Conservation (phyloP, 1,140 invertebrate genomes). For the Cheumatopsyche charites region DNA sequence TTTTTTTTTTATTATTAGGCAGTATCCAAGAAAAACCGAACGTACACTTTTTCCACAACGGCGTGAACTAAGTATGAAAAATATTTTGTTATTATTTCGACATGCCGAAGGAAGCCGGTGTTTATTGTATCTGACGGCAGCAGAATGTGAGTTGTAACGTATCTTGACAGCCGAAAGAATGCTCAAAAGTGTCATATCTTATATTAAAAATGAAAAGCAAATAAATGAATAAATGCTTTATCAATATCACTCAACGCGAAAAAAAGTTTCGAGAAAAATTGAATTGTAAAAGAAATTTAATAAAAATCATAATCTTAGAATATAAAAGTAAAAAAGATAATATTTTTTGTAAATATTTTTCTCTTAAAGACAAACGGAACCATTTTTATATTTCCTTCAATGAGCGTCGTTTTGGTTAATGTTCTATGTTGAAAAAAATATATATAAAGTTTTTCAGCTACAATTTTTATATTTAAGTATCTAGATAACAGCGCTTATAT, state of each 20-base stretch:
- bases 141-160: constrained; percentile 9
- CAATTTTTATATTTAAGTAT: too few relatives aligned
- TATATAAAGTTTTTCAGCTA: too few relatives aligned
- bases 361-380: too few relatives aligned
- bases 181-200: constrained; percentile 21
- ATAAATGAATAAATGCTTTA: constrained; percentile 1
- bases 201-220: background rate
- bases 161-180: constrained; percentile 4
- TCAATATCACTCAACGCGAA: too few relatives aligned
- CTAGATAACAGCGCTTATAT: background rate
- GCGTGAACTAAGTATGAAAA: constrained; percentile 19
- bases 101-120: background rate
- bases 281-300: too few relatives aligned
- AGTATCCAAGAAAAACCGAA: constrained; percentile 1
- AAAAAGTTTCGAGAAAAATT: too few relatives aligned
- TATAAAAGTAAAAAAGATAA: too few relatives aligned
- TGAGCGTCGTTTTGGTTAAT: too few relatives aligned
- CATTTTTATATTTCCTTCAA: too few relatives aligned
- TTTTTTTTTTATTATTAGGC: constrained; percentile 8
- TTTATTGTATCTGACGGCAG: constrained; percentile 24
- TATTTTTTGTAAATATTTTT: too few relatives aligned
- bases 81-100: constrained; percentile 30
- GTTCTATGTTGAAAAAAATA: too few relatives aligned
- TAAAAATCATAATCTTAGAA: too few relatives aligned
- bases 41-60: background rate